A percentile compares a stretch with the other conserved stretches of the same genome.
Evolutionary conservation across 2,797 vertebrate genomes (phyloP).

Genomic region (Nannoperca australis): DNA sequence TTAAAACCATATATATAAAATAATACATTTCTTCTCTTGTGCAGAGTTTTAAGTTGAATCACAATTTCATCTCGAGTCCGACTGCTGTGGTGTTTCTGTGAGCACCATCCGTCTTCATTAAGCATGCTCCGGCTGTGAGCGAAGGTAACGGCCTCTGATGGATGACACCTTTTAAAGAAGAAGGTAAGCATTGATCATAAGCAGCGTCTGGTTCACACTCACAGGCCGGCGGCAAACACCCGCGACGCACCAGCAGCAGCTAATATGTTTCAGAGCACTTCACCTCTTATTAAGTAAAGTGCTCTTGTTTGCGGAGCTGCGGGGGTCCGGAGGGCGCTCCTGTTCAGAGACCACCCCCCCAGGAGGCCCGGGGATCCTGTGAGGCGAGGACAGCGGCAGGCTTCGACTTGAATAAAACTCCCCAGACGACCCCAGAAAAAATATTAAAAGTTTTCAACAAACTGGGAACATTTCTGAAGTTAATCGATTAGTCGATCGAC

Average conservation of each 20-base stretch:
- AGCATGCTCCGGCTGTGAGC: conserved; percentile 33
- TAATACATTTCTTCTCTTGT: too few species aligned
- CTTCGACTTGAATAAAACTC: conserved; percentile 67
- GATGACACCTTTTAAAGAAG: conserved; percentile 77
- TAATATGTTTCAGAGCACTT: conserved; percentile 28
- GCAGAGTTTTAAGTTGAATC: too few species aligned
- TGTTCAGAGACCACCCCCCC: conserved; percentile 52
- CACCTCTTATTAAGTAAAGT: conserved; percentile 46
- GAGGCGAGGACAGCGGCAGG: conserved; percentile 55
- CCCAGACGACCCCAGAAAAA: too few species aligned
- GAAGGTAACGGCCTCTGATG: conserved; percentile 69
- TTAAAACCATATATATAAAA: too few species aligned
- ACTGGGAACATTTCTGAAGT: too few species aligned
- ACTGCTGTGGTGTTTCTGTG: neutral
- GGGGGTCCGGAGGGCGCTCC: conserved; percentile 49
- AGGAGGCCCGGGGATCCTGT: conserved; percentile 41
- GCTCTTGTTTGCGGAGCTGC: conserved; percentile 55
- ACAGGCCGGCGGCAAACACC: neutral
- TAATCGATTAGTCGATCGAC: neutral
- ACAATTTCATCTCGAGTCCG: neutral
- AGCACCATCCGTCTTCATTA: conserved; percentile 62
- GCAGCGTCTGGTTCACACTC: conserved; percentile 65
- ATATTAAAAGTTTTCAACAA: conserved; percentile 17
- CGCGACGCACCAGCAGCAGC: neutral
- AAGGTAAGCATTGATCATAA: conserved; percentile 74